These are phyloP conservation scores for Trichonephila clavipes DNA, from an alignment of 1,140 invertebrate species.

Conservation along the genomic window DNA sequence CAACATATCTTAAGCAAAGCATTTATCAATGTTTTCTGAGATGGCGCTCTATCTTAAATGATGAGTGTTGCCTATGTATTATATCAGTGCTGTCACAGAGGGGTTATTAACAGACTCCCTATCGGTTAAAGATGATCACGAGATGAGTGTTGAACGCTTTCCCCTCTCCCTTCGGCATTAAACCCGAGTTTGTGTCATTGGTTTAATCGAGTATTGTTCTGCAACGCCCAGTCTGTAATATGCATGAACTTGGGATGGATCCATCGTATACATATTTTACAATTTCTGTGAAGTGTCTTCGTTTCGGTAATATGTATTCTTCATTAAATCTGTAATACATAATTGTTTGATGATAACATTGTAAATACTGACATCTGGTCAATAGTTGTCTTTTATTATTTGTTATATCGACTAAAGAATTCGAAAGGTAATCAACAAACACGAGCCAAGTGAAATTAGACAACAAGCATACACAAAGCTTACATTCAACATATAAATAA, in stretches of 20 bases:
- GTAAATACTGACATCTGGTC: background rate
- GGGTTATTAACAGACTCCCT: constrained; percentile 61
- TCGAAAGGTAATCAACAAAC: too few relatives aligned
- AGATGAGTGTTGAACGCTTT: constrained; percentile 24
- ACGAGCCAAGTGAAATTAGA: too few relatives aligned
- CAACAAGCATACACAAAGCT: too few relatives aligned
- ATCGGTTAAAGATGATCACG: constrained; percentile 60
- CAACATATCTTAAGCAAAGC: constrained; percentile 32
- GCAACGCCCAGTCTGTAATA: constrained; percentile 24
- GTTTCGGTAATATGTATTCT: background rate
- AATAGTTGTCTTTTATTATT: too few relatives aligned
- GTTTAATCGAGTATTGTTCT: constrained; percentile 52
- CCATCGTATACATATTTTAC: constrained; percentile 37
- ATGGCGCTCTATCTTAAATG: constrained; percentile 39
- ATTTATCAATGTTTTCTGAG: constrained; percentile 59
- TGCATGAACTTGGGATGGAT: constrained; percentile 23
- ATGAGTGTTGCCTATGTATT: constrained; percentile 51
- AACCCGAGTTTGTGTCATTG: constrained; percentile 15
- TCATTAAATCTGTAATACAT: background rate
- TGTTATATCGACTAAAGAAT: too few relatives aligned
- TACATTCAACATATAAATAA: too few relatives aligned
- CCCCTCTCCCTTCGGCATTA: background rate
- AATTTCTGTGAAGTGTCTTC: background rate
- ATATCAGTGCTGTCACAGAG: constrained; percentile 56
- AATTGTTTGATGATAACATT: background rate